Evolutionary conservation across 1,140 invertebrate species (phyloP), one percentile per base, ranked within the genome.

Genomic region (Drosophila rufa): DNA sequence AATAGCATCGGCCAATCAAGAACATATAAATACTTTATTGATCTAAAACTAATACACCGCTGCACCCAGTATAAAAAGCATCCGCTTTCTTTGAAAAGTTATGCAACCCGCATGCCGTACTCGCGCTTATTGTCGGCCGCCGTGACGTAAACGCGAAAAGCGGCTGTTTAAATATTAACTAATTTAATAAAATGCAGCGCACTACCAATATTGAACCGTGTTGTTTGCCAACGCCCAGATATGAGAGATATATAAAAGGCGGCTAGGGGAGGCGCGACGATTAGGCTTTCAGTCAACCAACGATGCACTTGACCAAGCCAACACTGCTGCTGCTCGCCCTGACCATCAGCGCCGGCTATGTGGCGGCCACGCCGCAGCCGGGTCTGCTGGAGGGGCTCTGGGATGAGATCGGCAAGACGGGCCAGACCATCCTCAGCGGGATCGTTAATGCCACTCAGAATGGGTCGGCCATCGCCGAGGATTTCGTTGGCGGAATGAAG

Each of bases 151-250:
- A 2, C 11, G 17, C 19, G 55, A 14, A 36, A 45, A 60, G 53
- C 82, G 73, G 68, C 82, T 85, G 82, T 45, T 81, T 56, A 78
- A 85, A 85, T 85, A 86, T 85, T 85, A 82, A 60, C 64, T 19
- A 74, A 67, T 67, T 50, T 62, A 66, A 62, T 67, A 46, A 73
- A 73, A 55, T 56, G 58, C 60, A 83, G 42, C 61, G 33, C 19
- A 58, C 36, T 42, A n/a, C 47, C 56, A 81, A 81, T 81, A 81
- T 80, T 81, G 64, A 66, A 60, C 27, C 25, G 47, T 36, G 3
- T 3, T 58, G 43, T 62, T 73, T 59, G 56, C 36, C 3, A 27
- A 51, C 14, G 57, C 17, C 27, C 17, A n/a, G 27, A 9, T 14
- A 17, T 14, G 5, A 9, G 11, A 17, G 30, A 22, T 62, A 36